Base-by-base conservation (phyloP, 2,113 vertebrate species). In the Bungarus multicinctus region DNA sequence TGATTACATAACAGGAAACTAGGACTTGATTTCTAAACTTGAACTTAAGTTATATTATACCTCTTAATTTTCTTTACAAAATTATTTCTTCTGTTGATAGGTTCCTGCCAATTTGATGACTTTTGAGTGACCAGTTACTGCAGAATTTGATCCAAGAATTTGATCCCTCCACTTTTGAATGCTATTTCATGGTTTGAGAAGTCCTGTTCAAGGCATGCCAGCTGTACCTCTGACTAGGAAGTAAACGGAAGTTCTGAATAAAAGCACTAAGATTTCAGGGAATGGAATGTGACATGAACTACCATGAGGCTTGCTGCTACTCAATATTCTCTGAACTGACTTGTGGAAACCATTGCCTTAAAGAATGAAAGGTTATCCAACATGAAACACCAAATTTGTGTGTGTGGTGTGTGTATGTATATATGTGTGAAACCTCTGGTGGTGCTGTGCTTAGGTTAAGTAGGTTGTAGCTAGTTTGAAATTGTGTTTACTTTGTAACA, bases 81-180 rank as follows among this genome's bases (percentile, higher is more conserved):
- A 94, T 88, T 52, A 58, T 94, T 91, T 91, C 20, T 4, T 92
- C 0, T 94, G 14, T 4, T 95, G 95, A 87, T 93, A 99, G 99
- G 99, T 99, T 96, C 99, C 99, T 97, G 98, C 99, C 95, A 99
- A 99, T 97, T 98, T 99, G 98, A 99, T 99, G 99, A 99, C 99
- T 92, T 99, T 99, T 95, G 99, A 99, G 96, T 99, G 97, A 98
- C 5, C 88, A 54, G 64, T 39, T 91, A 95, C 92, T 95, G 93
- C 91, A 92, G 95, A 96, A 93, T 91, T 87, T 91, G 54, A 90
- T 92, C 20, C 39, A 93, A 94, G 94, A 95, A n/a, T 69, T 69
- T 34, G 64, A 5, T 69, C 30, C 64, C 91, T 69, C 95, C 92
- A 91, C 81, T 94, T 94, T 93, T 95, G 92, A 90, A 86, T 43